phyloP scores from a whole-genome alignment of 2,888 invertebrate genomes.

The Drepanosiphum platanoidis region DNA sequence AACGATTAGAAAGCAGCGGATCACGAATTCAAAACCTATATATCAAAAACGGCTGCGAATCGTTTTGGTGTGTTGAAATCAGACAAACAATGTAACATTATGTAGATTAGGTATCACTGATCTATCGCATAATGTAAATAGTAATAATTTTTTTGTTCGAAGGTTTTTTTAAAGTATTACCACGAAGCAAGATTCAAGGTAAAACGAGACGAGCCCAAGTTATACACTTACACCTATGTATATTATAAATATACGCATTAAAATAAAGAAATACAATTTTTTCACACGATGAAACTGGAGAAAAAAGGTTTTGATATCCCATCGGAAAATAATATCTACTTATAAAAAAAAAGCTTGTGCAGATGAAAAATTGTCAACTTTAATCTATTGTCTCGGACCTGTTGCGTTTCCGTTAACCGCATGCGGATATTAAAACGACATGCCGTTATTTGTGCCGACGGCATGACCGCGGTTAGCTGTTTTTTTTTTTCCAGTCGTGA shows the following conservation, averaged over 20 bases:
- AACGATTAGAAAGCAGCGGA: conserved; percentile 57
- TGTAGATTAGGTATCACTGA: background rate
- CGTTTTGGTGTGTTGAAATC: conserved; percentile 30
- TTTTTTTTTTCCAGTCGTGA: conserved; percentile 42
- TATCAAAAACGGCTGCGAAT: conserved; percentile 43
- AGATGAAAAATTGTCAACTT: conserved; percentile 26
- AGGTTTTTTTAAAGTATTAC: background rate
- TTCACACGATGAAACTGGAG: background rate
- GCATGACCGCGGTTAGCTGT: conserved; percentile 49
- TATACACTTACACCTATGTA: background rate
- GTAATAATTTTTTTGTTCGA: background rate
- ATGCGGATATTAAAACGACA: conserved; percentile 51
- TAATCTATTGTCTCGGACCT: conserved; percentile 10
- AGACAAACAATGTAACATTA: background rate
- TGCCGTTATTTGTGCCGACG: conserved; percentile 56
- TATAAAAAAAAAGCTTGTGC: no score
- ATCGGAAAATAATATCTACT: background rate
- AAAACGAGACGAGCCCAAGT: background rate
- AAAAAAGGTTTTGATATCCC: conserved; percentile 6
- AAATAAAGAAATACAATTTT: no score
- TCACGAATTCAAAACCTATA: conserved; percentile 56
- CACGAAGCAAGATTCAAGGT: background rate
- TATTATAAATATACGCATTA: no score
- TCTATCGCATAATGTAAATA: background rate
- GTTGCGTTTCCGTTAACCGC: conserved; percentile 53